phyloP scores from a whole-genome alignment of 2,888 invertebrate genomes.

The Trichogramma evanescens region DNA sequence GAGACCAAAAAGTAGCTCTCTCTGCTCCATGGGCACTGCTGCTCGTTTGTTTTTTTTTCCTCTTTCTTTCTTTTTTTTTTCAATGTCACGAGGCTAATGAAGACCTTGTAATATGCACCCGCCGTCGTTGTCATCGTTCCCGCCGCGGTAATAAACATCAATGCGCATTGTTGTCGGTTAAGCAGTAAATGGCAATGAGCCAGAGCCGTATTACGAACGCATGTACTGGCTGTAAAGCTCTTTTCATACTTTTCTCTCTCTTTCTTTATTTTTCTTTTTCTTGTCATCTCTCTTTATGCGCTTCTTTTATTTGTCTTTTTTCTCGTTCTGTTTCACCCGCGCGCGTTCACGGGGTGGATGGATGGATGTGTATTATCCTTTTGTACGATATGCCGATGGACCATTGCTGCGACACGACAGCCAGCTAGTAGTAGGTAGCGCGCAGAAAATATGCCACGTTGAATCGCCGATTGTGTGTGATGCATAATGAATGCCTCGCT shows the following conservation, averaged over 20 bases:
- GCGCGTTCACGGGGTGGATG: not conserved
- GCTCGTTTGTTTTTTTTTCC: not conserved
- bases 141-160: slow-evolving; percentile 13
- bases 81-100: slow-evolving; percentile 14
- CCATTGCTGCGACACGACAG: not conserved
- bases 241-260: not conserved
- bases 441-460: no score
- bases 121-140: not conserved
- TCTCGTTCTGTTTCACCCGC: not conserved
- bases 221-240: not conserved
- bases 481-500: no score
- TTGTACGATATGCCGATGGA: not conserved
- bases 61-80: not conserved
- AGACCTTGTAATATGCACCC: slow-evolving; percentile 11
- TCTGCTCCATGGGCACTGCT: not conserved
- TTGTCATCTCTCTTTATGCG: not conserved
- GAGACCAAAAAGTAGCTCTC: no score
- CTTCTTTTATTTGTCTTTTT: not conserved
- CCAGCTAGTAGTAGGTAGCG: no score
- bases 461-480: no score
- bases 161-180: not conserved
- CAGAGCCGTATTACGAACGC: slow-evolving; percentile 1
- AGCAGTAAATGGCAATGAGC: slow-evolving; percentile 9
- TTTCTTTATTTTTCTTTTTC: not conserved
- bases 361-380: no score